Conservation (phyloP, 2,888 invertebrate genomes). For the Ferdinandea cuprea region DNA sequence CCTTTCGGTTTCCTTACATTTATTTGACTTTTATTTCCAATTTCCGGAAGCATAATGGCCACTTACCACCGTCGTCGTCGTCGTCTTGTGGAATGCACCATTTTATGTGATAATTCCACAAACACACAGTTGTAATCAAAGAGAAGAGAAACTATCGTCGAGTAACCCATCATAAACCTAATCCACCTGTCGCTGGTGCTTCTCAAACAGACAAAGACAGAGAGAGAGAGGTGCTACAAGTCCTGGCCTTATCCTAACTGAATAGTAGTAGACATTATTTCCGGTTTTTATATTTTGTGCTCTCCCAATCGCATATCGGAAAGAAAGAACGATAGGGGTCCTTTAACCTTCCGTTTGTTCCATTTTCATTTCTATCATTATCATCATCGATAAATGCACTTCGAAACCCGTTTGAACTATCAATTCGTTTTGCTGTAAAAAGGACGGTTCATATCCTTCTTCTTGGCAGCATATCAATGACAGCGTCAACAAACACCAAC, state of each 20-base stretch:
- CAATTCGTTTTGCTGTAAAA: conserved; percentile 62
- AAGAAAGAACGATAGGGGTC: conserved; percentile 59
- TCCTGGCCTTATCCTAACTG: not conserved
- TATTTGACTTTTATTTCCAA: conserved; percentile 14
- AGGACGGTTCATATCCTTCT: conserved; percentile 36
- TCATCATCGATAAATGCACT: conserved; percentile 60
- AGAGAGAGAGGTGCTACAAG: too few species aligned
- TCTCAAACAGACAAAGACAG: too few species aligned
- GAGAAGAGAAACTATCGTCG: conserved; percentile 1
- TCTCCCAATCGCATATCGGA: conserved; percentile 40
- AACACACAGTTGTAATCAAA: conserved; percentile 14
- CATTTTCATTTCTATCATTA: conserved; percentile 49
- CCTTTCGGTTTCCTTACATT: not conserved
- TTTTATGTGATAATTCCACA: conserved; percentile 39
- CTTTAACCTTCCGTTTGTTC: conserved; percentile 51
- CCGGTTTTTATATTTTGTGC: conserved; percentile 27
- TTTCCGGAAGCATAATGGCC: conserved; percentile 15
- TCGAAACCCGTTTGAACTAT: conserved; percentile 48
- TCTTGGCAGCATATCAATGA: conserved; percentile 28
- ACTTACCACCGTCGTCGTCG: not conserved
- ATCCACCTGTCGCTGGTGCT: conserved; percentile 53
- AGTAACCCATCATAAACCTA: conserved; percentile 26
- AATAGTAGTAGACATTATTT: conserved; percentile 40
- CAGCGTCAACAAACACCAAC: conserved; percentile 45
- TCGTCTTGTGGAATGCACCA: conserved; percentile 1